These are phyloP conservation scores for Tanytarsus gracilentus DNA, from an alignment of 2,888 invertebrate species.

Conservation along the genomic window DNA sequence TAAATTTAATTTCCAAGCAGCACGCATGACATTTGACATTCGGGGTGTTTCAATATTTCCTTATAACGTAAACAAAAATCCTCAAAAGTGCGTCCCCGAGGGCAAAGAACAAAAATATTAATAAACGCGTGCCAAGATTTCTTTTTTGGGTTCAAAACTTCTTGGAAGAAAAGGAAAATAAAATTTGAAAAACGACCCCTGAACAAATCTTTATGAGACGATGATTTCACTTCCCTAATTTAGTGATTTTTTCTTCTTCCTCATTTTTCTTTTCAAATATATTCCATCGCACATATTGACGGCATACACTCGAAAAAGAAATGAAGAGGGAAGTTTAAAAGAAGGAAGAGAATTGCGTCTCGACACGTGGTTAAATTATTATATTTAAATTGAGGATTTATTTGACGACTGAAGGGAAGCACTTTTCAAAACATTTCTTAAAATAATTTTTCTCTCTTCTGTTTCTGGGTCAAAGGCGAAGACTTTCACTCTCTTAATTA, in stretches of 20 bases:
- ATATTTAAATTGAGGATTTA: conserved; percentile 24
- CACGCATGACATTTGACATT: conserved; percentile 20
- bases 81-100: background rate
- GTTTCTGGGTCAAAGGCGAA: background rate
- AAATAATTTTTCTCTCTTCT: background rate
- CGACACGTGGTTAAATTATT: conserved; percentile 29
- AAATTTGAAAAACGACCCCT: background rate
- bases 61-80: background rate
- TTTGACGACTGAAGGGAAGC: background rate
- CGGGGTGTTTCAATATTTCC: background rate
- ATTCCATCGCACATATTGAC: background rate
- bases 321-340: background rate
- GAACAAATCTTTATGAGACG: conserved; percentile 25
- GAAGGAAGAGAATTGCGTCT: conserved; percentile 7
- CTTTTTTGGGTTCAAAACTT: background rate
- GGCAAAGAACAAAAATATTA: background rate
- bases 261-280: conserved; percentile 2
- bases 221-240: background rate
- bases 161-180: background rate
- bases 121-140: conserved; percentile 21
- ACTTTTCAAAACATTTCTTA: no score
- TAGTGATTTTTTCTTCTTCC: background rate
- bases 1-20: conserved; percentile 6
- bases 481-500: no score
- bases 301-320: no score